Evolutionary conservation across 2,888 invertebrate species (phyloP), one percentile per base, ranked within the genome.

Genomic region (Gnatocerus cornutus): DNA sequence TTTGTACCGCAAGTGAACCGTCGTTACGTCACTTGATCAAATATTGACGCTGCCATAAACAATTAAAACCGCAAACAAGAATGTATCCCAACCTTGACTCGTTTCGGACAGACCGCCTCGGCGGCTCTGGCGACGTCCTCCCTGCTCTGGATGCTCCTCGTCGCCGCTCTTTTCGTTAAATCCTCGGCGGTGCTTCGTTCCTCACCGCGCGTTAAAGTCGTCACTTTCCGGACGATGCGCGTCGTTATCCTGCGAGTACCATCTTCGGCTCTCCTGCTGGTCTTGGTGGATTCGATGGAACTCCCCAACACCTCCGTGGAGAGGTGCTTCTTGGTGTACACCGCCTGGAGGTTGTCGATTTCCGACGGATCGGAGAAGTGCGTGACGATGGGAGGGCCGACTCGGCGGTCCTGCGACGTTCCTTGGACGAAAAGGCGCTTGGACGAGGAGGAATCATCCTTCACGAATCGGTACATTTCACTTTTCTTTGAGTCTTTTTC

Each of bases 251-350:
- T 90, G 71, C 93, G 89, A 81, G 92, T 91, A 39, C 95, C 94
- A 81, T 90, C 91, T 74, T 92, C 91, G 68, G 91, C 92, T 82
- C 91, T 90, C 84, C 92, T 90, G 83, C 93, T 93, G 80, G 93
- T 92, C 86, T 94, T 93, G 72, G 92, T 93, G 79, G 94, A 92
- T 86, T 95, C 94, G 82, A 93, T 87, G 72, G 94, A 93, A 82
- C 93, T 93, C 80, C 94, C 95, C 80, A 94, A 87, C 83, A 95
- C 92, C 87, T 94, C 94, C 79, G 95, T 94, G 82, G 93, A 92
- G 81, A 95, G 86, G 77, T 92, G 89, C 82, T 94, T 92, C 84
- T 93, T 93, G 79, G 94, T 94, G 80, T 92, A 91, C 83, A 95
- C 90, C 82, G 93, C 92, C 85, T 92, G 92, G 80, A 94, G 87